phyloP scores from a whole-genome alignment of 2,113 vertebrate species.

The Rhinopomastus cyanomelas region DNA sequence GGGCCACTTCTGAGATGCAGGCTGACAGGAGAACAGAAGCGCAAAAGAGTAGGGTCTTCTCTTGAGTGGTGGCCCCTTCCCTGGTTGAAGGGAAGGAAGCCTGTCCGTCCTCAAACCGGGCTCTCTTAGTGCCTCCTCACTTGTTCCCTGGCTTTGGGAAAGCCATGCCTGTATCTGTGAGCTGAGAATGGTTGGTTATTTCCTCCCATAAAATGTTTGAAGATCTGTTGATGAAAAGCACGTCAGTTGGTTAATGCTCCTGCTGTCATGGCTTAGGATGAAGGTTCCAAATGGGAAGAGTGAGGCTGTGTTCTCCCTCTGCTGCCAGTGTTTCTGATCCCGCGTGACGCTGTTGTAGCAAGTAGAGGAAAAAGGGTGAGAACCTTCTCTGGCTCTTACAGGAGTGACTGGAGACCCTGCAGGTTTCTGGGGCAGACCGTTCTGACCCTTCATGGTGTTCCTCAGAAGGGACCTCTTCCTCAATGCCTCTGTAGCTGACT shows the following conservation, averaged over 20 bases:
- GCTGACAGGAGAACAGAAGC: neutral
- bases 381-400: neutral
- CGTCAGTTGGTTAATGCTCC: neutral
- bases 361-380: neutral
- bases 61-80: neutral
- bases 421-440: neutral
- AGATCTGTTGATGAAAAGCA: neutral
- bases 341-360: neutral
- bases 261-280: neutral
- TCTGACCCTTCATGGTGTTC: neutral
- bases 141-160: neutral
- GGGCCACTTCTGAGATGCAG: neutral
- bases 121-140: neutral
- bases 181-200: neutral
- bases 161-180: neutral
- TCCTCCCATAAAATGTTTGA: neutral
- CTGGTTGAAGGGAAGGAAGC: neutral
- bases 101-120: neutral
- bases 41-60: neutral
- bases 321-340: neutral
- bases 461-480: neutral
- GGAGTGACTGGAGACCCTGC: neutral
- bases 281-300: neutral
- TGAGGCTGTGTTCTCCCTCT: neutral
- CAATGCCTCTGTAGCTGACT: neutral